Conservation (phyloP, 1,140 invertebrate genomes). For the Medauroidea extradentata region DNA sequence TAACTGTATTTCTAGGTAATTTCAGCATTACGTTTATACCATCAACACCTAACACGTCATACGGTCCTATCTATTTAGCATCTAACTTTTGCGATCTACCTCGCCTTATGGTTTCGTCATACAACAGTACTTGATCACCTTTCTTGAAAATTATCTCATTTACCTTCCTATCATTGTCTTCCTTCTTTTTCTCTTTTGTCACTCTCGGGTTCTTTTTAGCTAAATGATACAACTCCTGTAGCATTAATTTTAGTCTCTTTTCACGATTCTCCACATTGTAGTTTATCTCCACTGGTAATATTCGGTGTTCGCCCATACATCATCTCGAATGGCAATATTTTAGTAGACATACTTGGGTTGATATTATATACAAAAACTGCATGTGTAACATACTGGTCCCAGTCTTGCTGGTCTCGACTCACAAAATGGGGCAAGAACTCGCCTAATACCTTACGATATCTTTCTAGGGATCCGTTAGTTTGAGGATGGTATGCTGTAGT, state of each 20-base stretch:
- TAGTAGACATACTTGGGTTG: slow-evolving; percentile 29
- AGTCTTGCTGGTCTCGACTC: slow-evolving; percentile 28
- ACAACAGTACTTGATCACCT: not conserved
- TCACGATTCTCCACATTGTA: not conserved
- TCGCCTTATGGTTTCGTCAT: not conserved
- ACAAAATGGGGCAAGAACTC: slow-evolving; percentile 11
- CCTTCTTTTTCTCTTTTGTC: too few relatives aligned
- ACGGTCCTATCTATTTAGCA: not conserved
- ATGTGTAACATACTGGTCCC: slow-evolving; percentile 25
- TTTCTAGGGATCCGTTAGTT: slow-evolving; percentile 27
- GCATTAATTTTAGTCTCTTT: not conserved
- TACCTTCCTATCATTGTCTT: not conserved
- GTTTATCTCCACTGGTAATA: not conserved
- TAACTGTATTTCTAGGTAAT: not conserved
- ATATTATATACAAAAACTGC: slow-evolving; percentile 28
- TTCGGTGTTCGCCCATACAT: slow-evolving; percentile 27
- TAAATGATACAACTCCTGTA: too few relatives aligned
- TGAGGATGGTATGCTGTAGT: slow-evolving; percentile 27
- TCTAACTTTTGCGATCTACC: not conserved
- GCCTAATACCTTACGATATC: slow-evolving; percentile 23
- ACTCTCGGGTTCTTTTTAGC: not conserved
- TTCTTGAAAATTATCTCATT: not conserved
- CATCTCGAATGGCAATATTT: slow-evolving; percentile 30
- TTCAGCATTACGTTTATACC: not conserved
- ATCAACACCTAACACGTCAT: not conserved